These are phyloP conservation scores for Heliconius erato DNA, from an alignment of 2,888 invertebrate genomes.

Conservation along the genomic window DNA sequence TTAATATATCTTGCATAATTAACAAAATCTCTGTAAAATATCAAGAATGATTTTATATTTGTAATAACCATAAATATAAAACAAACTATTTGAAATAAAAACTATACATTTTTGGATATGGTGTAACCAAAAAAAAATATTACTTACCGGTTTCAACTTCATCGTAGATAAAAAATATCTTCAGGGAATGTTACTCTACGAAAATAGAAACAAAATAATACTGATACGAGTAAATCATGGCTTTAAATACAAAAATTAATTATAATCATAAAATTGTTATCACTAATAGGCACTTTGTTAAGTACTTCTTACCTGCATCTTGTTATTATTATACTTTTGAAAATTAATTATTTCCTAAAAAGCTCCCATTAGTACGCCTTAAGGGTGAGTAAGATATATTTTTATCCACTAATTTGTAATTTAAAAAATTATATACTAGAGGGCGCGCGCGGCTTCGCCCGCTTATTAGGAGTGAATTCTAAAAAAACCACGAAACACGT, in stretches of 20 bases:
- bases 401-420: neutral
- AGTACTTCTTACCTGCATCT: neutral
- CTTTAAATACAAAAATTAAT: constrained; percentile 2
- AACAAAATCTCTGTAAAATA: neutral
- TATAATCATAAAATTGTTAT: neutral
- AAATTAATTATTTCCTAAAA: neutral
- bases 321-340: neutral
- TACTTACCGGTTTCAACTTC: constrained; percentile 8
- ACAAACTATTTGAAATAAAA: too few relatives aligned
- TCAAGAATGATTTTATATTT: neutral
- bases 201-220: neutral
- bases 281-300: neutral
- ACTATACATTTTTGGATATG: neutral
- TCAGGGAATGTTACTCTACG: neutral
- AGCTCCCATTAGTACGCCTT: neutral
- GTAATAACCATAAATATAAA: neutral
- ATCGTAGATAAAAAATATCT: neutral
- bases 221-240: too few relatives aligned
- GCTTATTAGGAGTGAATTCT: too few relatives aligned
- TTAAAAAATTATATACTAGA: neutral
- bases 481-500: too few relatives aligned
- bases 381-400: neutral
- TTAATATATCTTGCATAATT: neutral
- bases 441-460: too few relatives aligned
- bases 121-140: neutral